Evolutionary conservation across 2,888 invertebrate species (phyloP), one percentile per base, ranked within the genome.

Genomic region (Liodrosophila aerea): DNA sequence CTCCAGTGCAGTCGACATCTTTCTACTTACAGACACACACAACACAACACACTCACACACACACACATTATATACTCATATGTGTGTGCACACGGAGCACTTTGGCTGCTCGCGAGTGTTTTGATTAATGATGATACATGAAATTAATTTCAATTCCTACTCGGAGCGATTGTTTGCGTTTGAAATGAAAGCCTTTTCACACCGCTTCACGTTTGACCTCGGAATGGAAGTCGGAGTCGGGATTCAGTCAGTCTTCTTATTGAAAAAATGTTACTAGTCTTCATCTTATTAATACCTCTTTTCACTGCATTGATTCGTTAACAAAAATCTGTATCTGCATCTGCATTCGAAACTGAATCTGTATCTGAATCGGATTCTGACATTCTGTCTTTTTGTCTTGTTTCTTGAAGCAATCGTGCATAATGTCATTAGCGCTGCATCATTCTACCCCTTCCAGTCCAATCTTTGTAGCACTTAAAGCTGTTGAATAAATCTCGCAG

Each of bases 81-180:
- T 49, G 47, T 58, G 58, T 62, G 40, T 46, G 51, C 47, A 22
- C 58, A 51, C 54, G 53, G 58, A 59, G 63, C 71, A 64, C 73
- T 71, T 69, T 64, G 64, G 54, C 51, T 66, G 73, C 70, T 39
- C 16, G 75, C 75, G 83, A 87, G 85, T 88, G 88, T 88, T 87
- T 87, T 88, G 88, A 88, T 88, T 88, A 86, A 88, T 88, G 88
- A 87, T 87, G 86, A 85, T 87, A 88, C 88, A 87, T 85, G 88
- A 87, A 88, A 86, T 86, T 88, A 88, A 88, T 88, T 88, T 88
- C 88, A 87, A 87, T 88, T 88, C 87, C 87, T 83, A 84, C 85
- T 81, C 76, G 61, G 64, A 54, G 57, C 82, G 76, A 80, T 80
- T 80, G 85, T 80, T 81, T 77, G 84, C 80, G 63, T 84, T 77